phyloP scores from a whole-genome alignment of 2,113 vertebrate genomes.

The Strix uralensis region DNA sequence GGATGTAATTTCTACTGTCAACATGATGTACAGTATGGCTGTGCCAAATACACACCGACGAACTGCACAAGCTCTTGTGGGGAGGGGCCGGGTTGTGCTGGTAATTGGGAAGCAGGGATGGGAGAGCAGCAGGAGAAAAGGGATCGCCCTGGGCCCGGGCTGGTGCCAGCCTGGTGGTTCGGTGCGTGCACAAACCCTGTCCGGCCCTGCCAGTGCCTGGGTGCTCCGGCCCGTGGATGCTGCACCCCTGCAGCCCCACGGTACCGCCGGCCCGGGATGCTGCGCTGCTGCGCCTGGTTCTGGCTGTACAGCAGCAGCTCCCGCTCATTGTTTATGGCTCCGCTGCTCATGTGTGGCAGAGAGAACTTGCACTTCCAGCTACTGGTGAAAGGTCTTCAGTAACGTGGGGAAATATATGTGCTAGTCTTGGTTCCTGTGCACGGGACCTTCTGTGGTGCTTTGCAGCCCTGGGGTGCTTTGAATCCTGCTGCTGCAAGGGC shows the following conservation, averaged over 20 bases:
- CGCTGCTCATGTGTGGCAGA: background rate
- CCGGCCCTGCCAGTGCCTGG: background rate
- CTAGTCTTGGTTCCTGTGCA: background rate
- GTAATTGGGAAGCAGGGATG: background rate
- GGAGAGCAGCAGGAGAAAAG: background rate
- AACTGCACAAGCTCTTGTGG: background rate
- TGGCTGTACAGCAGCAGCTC: background rate
- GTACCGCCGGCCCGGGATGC: background rate
- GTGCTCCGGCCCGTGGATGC: background rate
- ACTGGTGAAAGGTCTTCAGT: background rate
- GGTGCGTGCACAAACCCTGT: background rate
- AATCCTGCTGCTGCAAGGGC: background rate
- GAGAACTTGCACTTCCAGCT: background rate
- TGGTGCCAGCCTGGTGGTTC: background rate
- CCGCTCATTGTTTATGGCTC: background rate
- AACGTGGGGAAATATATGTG: background rate
- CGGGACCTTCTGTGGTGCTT: background rate
- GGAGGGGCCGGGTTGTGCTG: background rate
- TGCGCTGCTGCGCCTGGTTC: background rate
- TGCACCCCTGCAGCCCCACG: background rate
- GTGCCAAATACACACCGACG: conserved; percentile 60
- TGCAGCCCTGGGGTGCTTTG: background rate
- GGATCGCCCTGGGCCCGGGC: background rate
- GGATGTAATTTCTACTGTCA: conserved; percentile 86
- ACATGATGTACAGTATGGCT: conserved; percentile 78